phyloP scores from a whole-genome alignment of 2,888 invertebrate species.

The Pseudanteris insignis region DNA sequence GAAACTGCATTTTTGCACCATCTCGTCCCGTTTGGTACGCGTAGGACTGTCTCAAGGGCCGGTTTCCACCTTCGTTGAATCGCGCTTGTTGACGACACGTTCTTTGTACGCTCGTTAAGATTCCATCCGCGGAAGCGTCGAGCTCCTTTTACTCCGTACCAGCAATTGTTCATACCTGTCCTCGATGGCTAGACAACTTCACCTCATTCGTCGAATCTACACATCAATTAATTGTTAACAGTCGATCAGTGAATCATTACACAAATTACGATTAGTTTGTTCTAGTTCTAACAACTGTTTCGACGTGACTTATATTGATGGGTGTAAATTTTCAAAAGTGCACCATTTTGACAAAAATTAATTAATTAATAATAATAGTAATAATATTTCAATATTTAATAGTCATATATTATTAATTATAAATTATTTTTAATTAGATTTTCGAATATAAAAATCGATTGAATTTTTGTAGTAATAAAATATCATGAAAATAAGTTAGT shows the following conservation, averaged over 20 bases:
- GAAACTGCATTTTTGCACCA: conserved; percentile 53
- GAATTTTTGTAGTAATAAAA: no score
- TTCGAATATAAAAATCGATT: no score
- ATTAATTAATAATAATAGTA: no score
- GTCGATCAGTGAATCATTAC: no score
- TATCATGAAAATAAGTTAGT: no score
- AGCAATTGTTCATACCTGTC: conserved; percentile 44
- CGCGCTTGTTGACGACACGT: conserved; percentile 44
- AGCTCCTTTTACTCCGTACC: conserved; percentile 34
- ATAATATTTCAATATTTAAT: no score
- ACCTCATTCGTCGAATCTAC: conserved; percentile 25
- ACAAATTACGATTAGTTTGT: conserved; percentile 28
- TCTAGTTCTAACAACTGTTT: no score
- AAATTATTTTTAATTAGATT: no score
- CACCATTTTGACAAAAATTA: no score
- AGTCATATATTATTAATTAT: no score
- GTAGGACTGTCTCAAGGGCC: conserved; percentile 38
- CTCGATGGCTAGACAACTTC: conserved; percentile 35
- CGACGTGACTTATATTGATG: no score
- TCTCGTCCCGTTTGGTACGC: conserved; percentile 35
- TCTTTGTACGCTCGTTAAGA: conserved; percentile 43
- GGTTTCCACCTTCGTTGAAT: conserved; percentile 46
- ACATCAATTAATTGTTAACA: conserved; percentile 21
- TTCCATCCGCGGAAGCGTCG: conserved; percentile 38
- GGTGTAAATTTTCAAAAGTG: no score